Conservation (phyloP, 2,797 vertebrate genomes). For the Typhlichthys eigenmanni region DNA sequence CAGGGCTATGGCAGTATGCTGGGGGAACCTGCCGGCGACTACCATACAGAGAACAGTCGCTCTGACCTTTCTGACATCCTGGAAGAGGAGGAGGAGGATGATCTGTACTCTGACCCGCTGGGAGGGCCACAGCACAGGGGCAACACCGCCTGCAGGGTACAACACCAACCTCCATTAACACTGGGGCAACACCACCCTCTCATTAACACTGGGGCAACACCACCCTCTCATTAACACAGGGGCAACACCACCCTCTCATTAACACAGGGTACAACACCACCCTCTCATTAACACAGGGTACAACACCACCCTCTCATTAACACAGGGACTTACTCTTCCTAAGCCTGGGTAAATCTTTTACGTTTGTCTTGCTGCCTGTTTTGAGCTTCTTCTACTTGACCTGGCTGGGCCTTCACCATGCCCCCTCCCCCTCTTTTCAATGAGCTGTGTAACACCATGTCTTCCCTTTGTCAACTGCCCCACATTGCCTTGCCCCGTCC, state of each 20-base stretch:
- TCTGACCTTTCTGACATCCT: slow-evolving; percentile 98
- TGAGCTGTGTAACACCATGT: slow-evolving; percentile 23
- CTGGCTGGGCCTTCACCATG: slow-evolving; percentile 38
- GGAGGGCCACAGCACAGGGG: slow-evolving; percentile 65
- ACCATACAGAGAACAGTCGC: slow-evolving; percentile 84
- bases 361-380: slow-evolving; percentile 28
- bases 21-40: slow-evolving; percentile 74
- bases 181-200: not conserved
- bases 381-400: slow-evolving; percentile 48
- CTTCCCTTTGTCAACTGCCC: slow-evolving; percentile 32
- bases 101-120: slow-evolving; percentile 79
- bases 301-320: not conserved
- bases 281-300: slow-evolving; percentile 39
- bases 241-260: not conserved
- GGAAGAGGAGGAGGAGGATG: slow-evolving; percentile 95
- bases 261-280: not conserved
- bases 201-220: not conserved
- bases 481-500: slow-evolving; percentile 26
- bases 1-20: slow-evolving; percentile 66
- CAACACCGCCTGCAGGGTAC: slow-evolving; percentile 73
- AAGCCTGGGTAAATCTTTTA: not conserved
- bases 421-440: slow-evolving; percentile 29
- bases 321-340: not conserved
- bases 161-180: slow-evolving; percentile 5
- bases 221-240: not conserved